Evolutionary conservation across 2,888 invertebrate species (phyloP).

Genomic region (Campoletis raptor): DNA sequence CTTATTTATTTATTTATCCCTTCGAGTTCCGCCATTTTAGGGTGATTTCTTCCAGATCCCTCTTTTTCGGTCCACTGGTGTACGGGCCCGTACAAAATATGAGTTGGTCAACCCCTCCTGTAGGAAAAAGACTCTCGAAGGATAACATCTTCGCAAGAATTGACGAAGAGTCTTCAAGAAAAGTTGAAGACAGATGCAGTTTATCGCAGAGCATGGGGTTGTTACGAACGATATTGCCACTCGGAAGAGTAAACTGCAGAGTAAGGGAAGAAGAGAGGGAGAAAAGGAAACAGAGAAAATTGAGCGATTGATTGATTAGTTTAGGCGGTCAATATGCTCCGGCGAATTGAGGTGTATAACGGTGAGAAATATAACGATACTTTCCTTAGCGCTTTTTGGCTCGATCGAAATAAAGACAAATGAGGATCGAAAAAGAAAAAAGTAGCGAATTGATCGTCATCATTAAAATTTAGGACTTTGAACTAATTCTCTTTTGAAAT

Average conservation of each 20-base stretch:
- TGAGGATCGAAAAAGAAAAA: not conserved
- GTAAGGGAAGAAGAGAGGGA: conserved; percentile 3
- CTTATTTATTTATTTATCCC: conserved; percentile 31
- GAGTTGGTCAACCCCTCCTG: not conserved
- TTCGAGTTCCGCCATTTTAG: not conserved
- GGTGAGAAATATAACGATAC: not conserved
- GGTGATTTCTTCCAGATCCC: conserved; percentile 1
- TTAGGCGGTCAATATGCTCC: not conserved
- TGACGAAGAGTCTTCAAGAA: not conserved
- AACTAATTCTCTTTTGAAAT: not conserved
- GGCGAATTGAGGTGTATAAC: not conserved
- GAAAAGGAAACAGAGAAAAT: conserved; percentile 2
- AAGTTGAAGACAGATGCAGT: not conserved
- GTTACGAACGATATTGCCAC: conserved; percentile 6
- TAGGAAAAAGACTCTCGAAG: not conserved
- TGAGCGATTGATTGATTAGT: conserved; percentile 15
- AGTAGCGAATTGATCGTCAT: not conserved
- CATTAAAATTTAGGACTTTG: not conserved
- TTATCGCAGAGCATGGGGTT: not conserved
- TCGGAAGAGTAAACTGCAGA: not conserved
- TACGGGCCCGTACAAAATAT: not conserved
- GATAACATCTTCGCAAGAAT: not conserved
- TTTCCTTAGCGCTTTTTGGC: not conserved
- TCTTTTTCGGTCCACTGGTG: not conserved
- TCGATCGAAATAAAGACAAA: not conserved